phyloP scores from a whole-genome alignment of 2,113 vertebrate genomes.

The Podarcis muralis region DNA sequence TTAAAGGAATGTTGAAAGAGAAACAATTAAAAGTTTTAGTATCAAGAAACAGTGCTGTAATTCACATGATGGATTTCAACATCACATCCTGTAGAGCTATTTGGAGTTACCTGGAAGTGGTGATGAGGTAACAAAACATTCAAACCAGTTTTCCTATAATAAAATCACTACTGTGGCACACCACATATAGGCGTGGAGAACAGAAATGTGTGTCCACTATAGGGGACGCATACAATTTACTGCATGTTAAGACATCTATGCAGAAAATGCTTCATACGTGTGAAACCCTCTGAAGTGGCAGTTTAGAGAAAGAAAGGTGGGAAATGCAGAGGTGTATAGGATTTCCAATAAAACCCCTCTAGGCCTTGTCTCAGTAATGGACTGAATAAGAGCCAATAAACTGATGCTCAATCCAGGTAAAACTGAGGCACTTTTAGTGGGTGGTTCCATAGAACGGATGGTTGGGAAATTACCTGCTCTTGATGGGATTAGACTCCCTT shows the following conservation, averaged over 20 bases:
- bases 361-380: neutral
- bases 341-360: neutral
- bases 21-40: neutral
- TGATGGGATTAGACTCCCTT: too few relatives aligned
- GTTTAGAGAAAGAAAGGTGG: neutral
- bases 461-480: too few relatives aligned
- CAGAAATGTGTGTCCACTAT: neutral
- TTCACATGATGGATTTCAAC: neutral
- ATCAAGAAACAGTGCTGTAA: neutral
- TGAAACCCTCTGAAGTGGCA: neutral
- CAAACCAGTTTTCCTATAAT: neutral
- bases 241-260: neutral
- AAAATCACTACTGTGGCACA: neutral
- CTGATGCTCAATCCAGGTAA: too few relatives aligned
- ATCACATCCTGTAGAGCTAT: neutral
- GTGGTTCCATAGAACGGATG: too few relatives aligned
- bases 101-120: too few relatives aligned
- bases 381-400: too few relatives aligned
- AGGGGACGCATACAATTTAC: neutral
- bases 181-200: neutral
- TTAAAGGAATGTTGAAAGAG: neutral
- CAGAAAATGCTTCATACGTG: neutral
- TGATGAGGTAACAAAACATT: neutral
- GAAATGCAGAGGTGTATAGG: neutral
- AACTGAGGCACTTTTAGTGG: too few relatives aligned